phyloP scores from a whole-genome alignment of 2,888 invertebrate species.

The Archips xylosteana region DNA sequence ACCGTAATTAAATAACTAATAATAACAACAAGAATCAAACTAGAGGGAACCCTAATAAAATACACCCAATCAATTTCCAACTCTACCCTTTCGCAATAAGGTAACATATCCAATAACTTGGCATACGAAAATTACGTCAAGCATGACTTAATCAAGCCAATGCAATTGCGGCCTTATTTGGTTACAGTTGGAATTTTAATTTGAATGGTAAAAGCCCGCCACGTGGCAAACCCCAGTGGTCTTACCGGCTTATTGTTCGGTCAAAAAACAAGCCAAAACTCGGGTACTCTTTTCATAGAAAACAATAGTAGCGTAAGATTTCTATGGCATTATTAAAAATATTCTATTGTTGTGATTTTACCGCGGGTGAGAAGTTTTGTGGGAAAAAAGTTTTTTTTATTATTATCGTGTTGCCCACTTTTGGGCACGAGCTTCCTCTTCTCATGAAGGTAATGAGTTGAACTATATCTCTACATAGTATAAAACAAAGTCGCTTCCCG shows the following conservation, averaged over 20 bases:
- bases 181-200: conserved; percentile 8
- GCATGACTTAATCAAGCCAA: neutral
- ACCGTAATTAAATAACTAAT: conserved; percentile 41
- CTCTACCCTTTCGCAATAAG: neutral
- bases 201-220: conserved; percentile 46
- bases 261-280: conserved; percentile 79
- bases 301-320: conserved; percentile 48
- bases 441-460: no score
- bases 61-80: neutral
- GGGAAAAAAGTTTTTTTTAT: conserved; percentile 38
- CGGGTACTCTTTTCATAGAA: conserved; percentile 66
- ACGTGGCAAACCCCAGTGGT: conserved; percentile 69
- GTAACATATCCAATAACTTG: neutral
- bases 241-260: conserved; percentile 67
- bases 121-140: conserved; percentile 10
- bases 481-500: no score
- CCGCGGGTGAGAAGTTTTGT: conserved; percentile 48
- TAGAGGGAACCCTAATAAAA: conserved; percentile 18
- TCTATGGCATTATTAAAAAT: conserved; percentile 64
- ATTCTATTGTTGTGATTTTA: conserved; percentile 59
- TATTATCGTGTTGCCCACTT: neutral
- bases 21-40: conserved; percentile 39
- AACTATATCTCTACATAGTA: no score
- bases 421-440: neutral
- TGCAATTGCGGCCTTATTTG: neutral